These are phyloP conservation scores for Bhutanitis thaidina DNA, from an alignment of 2,888 invertebrate species.

Conservation along the genomic window DNA sequence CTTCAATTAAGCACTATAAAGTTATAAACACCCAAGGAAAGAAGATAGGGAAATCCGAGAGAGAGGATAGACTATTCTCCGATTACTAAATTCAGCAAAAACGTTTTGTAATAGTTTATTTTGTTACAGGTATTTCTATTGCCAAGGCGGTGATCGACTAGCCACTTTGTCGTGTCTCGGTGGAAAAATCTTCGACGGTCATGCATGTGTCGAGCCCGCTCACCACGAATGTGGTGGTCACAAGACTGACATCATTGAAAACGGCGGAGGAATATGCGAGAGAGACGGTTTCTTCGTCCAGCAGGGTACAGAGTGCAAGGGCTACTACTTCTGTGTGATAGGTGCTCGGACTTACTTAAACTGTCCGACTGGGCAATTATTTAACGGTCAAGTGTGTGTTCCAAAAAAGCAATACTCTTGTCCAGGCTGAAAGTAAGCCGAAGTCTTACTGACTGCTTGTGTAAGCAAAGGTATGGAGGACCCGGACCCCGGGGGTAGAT, in stretches of 20 bases:
- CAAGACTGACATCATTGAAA: conserved; percentile 37
- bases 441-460: conserved; percentile 17
- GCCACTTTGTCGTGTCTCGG: conserved; percentile 77
- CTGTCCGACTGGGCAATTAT: conserved; percentile 69
- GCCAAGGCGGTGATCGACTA: conserved; percentile 76
- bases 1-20: too few relatives aligned
- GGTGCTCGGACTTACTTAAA: conserved; percentile 71
- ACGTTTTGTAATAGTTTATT: not conserved
- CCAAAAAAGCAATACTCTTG: conserved; percentile 63
- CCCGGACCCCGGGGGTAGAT: conserved; percentile 25
- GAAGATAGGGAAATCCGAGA: too few relatives aligned
- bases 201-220: conserved; percentile 69
- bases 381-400: conserved; percentile 80
- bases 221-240: conserved; percentile 63
- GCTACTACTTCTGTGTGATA: conserved; percentile 79
- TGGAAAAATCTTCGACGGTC: conserved; percentile 80
- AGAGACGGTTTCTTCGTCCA: conserved; percentile 79
- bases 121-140: conserved; percentile 76
- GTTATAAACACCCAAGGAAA: too few relatives aligned
- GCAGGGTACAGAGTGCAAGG: conserved; percentile 67
- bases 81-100: too few relatives aligned
- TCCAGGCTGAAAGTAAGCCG: conserved; percentile 51
- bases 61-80: too few relatives aligned
- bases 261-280: conserved; percentile 50
- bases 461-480: conserved; percentile 21